A percentile compares a stretch with the other conserved stretches of the same genome.
Conservation (phyloP, 2,888 invertebrate species). For the Lithophane semibrunnea region DNA sequence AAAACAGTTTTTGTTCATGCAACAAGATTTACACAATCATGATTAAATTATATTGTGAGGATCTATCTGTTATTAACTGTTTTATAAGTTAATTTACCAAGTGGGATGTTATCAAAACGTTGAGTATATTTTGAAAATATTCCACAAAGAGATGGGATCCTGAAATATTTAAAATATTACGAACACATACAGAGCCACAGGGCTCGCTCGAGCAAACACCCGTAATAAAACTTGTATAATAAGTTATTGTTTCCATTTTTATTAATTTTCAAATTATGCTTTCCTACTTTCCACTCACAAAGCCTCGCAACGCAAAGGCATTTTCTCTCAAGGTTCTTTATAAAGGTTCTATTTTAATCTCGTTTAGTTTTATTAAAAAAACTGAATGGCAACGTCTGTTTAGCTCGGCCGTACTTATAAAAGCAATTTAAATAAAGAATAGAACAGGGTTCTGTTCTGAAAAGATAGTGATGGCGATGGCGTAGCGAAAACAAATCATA, state of each 20-base stretch:
- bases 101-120: no score
- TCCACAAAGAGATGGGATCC: not conserved
- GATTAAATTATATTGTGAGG: not conserved
- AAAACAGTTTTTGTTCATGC: conserved; percentile 7
- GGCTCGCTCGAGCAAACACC: not conserved
- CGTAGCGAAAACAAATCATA: not conserved
- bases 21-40: not conserved
- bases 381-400: not conserved
- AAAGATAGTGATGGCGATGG: not conserved
- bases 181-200: not conserved
- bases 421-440: conserved; percentile 21
- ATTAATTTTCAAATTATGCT: conserved; percentile 15
- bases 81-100: no score
- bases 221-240: not conserved
- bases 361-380: conserved; percentile 21
- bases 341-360: conserved; percentile 26
- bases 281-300: not conserved
- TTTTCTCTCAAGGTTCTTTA: conserved; percentile 4
- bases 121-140: no score
- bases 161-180: not conserved
- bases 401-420: conserved; percentile 11
- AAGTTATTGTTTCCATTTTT: conserved; percentile 1
- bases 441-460: not conserved
- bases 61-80: not conserved
- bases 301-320: conserved; percentile 13